Conservation (phyloP, 2,113 vertebrate genomes). For the Datnioides undecimradiatus region DNA sequence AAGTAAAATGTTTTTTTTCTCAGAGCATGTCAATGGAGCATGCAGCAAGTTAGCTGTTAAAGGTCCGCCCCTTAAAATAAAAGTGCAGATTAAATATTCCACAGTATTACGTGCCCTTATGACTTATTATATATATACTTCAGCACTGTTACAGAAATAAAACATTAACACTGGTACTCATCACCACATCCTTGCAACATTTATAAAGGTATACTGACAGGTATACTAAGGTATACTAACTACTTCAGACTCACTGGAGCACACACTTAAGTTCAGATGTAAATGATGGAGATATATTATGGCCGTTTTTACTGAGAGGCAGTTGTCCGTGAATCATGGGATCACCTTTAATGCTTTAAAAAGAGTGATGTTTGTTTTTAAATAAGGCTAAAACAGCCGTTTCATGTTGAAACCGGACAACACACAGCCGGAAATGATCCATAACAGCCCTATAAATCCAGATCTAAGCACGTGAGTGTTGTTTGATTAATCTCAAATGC, state of each 20-base stretch:
- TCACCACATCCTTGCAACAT: background rate
- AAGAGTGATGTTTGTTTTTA: too few relatives aligned
- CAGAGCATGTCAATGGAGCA: background rate
- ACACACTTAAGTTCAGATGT: background rate
- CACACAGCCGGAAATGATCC: background rate
- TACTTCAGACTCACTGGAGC: background rate
- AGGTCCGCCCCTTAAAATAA: background rate
- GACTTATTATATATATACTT: too few relatives aligned
- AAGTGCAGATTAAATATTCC: background rate
- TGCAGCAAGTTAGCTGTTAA: background rate
- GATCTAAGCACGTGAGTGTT: background rate
- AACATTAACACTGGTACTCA: background rate
- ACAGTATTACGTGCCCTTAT: too few relatives aligned
- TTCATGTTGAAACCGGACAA: background rate
- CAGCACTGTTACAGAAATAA: background rate
- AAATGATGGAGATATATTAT: background rate
- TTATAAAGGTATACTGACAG: background rate
- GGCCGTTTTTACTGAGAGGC: background rate
- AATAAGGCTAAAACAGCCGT: background rate
- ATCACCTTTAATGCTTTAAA: background rate
- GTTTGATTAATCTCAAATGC: background rate
- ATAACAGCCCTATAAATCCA: background rate
- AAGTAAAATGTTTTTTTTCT: slow-evolving; percentile 12
- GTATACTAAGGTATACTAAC: too few relatives aligned
- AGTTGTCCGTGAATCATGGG: background rate